A percentile compares a stretch with the other conserved stretches of the same genome.
Evolutionary conservation across 1,140 invertebrate species (phyloP).

Genomic region (Watersipora subatra): DNA sequence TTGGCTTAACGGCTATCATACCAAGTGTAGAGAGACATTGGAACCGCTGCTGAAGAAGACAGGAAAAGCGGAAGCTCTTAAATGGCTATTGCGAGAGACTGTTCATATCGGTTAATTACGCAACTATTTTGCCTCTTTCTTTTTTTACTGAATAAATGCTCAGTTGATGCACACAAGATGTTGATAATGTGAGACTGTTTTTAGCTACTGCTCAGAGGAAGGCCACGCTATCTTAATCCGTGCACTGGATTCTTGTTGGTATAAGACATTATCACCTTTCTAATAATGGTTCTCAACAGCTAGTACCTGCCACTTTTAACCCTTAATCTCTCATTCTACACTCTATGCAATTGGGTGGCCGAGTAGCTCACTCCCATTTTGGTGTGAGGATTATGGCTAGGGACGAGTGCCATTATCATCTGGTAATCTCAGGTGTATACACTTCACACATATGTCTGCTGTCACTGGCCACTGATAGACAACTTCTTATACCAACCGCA

Average conservation of each 20-base stretch:
- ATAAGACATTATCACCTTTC: neutral
- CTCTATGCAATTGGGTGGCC: neutral
- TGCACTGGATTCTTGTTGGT: neutral
- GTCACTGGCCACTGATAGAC: neutral
- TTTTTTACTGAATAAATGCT: too few species aligned
- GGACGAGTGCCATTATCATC: neutral
- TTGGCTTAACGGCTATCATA: slow-evolving; percentile 66
- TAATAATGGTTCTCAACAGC: neutral
- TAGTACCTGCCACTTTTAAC: neutral
- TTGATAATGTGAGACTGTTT: too few species aligned
- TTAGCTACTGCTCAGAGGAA: too few species aligned
- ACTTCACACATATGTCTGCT: neutral
- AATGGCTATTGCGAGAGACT: slow-evolving; percentile 65
- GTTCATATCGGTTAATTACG: slow-evolving; percentile 43
- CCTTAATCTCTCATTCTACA: neutral
- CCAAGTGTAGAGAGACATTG: slow-evolving; percentile 52
- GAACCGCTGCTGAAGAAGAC: slow-evolving; percentile 53
- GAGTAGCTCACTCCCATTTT: neutral
- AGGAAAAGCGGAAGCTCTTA: slow-evolving; percentile 49
- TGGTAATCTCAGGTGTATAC: neutral
- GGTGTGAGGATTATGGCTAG: neutral
- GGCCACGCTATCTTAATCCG: neutral
- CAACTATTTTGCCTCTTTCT: too few species aligned
- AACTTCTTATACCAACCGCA: neutral
- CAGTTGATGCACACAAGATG: too few species aligned